A percentile compares a stretch with the other conserved stretches of the same genome.
Evolutionary conservation across 1,140 invertebrate species (phyloP).

Genomic region (Drosophila nigromelanica): DNA sequence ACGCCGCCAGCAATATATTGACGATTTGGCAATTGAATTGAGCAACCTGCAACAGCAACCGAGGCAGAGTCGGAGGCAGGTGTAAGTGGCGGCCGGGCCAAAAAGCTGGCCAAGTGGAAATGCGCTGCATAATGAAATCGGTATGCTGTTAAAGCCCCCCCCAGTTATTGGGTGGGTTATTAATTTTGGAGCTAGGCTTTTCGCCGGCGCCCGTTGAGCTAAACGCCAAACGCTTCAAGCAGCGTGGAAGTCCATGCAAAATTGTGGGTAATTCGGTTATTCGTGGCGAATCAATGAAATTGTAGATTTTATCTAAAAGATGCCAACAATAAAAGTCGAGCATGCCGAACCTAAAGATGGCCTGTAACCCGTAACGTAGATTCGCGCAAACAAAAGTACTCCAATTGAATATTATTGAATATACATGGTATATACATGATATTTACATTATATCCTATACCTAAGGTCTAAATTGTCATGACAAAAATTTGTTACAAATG

Average conservation of each 20-base stretch:
- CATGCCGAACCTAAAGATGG: too few relatives aligned
- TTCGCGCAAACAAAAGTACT: too few relatives aligned
- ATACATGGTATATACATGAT: too few relatives aligned
- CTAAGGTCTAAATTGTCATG: too few relatives aligned
- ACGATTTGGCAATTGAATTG: constrained; percentile 54
- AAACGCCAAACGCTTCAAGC: background rate
- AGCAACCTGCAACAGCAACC: constrained; percentile 7
- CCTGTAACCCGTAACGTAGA: too few relatives aligned
- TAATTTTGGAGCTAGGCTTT: constrained; percentile 28
- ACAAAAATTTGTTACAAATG: too few relatives aligned
- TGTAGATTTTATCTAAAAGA: constrained; percentile 2
- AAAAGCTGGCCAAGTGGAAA: constrained; percentile 51
- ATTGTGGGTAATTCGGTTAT: constrained; percentile 8
- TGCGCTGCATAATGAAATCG: constrained; percentile 49
- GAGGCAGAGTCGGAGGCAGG: constrained; percentile 52
- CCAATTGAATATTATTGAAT: too few relatives aligned
- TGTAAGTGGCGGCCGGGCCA: constrained; percentile 42
- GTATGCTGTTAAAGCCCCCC: constrained; percentile 23
- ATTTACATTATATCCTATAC: too few relatives aligned
- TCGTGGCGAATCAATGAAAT: constrained; percentile 8
- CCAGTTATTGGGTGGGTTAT: constrained; percentile 40
- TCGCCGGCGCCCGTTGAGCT: background rate
- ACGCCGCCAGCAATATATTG: constrained; percentile 28
- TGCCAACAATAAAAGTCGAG: background rate
- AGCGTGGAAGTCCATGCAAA: background rate